These are phyloP conservation scores for Anser cygnoides DNA, from an alignment of 2,113 vertebrate species.

Conservation along the genomic window DNA sequence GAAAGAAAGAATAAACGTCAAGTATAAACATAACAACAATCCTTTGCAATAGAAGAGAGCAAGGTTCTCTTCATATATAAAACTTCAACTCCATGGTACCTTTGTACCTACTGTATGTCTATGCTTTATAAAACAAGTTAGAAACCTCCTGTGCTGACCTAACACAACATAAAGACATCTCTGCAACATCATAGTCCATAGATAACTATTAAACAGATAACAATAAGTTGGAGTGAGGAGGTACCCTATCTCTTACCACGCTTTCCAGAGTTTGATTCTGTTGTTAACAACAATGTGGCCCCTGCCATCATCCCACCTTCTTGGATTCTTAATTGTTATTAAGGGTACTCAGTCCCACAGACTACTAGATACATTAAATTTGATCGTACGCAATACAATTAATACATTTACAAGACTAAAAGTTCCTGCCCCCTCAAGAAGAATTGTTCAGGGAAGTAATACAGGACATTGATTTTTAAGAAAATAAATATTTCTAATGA, in stretches of 20 bases:
- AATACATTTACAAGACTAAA: background rate
- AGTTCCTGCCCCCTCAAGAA: background rate
- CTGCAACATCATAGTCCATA: background rate
- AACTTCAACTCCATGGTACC: background rate
- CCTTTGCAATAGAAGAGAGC: background rate
- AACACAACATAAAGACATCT: background rate
- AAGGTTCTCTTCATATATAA: background rate
- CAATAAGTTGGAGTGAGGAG: background rate
- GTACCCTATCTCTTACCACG: background rate
- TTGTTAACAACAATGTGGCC: background rate
- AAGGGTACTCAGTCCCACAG: background rate
- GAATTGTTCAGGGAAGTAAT: background rate
- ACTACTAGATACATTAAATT: background rate
- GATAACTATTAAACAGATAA: background rate
- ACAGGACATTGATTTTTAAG: background rate
- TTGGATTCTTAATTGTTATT: background rate
- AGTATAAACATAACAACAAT: background rate
- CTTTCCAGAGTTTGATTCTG: background rate
- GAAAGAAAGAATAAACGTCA: background rate
- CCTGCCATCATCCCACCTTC: background rate
- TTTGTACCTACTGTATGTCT: background rate
- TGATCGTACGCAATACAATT: background rate
- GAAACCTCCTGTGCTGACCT: background rate
- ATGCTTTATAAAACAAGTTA: background rate
- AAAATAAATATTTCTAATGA: background rate